phyloP scores from a whole-genome alignment of 2,888 invertebrate genomes.

The Lasioglossum oenotherae region DNA sequence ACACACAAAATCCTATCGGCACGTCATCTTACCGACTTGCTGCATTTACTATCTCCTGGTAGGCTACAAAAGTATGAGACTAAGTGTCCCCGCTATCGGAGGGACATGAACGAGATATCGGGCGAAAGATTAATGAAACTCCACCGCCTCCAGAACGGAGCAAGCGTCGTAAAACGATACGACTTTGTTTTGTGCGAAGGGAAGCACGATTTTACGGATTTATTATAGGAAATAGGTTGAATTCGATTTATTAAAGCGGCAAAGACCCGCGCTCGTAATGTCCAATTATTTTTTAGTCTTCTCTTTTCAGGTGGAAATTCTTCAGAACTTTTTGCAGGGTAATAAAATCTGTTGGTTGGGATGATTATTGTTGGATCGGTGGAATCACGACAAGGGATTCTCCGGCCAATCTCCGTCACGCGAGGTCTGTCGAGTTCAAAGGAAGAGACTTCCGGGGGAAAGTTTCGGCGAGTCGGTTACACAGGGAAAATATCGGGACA shows the following conservation, averaged over 20 bases:
- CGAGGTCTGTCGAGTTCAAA: background rate
- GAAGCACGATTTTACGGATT: background rate
- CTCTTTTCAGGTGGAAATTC: background rate
- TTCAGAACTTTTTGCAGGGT: background rate
- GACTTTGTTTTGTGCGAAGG: background rate
- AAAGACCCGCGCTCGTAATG: background rate
- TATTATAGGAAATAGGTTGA: too few species aligned
- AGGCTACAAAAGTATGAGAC: background rate
- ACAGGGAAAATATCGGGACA: slow-evolving; percentile 1
- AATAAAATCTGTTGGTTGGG: background rate
- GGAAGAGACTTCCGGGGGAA: background rate
- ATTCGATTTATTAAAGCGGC: too few species aligned
- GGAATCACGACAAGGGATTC: background rate
- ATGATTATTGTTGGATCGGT: background rate
- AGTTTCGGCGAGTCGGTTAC: background rate
- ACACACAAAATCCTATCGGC: slow-evolving; percentile 1
- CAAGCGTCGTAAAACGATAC: background rate
- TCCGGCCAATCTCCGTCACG: background rate
- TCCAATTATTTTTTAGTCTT: background rate
- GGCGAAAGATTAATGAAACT: background rate
- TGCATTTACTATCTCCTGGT: background rate
- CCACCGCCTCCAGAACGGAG: background rate
- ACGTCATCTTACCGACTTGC: background rate
- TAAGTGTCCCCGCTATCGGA: background rate
- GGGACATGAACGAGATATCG: background rate